phyloP scores from a whole-genome alignment of 2,797 vertebrate species.

The Coracias cyanogaster region DNA sequence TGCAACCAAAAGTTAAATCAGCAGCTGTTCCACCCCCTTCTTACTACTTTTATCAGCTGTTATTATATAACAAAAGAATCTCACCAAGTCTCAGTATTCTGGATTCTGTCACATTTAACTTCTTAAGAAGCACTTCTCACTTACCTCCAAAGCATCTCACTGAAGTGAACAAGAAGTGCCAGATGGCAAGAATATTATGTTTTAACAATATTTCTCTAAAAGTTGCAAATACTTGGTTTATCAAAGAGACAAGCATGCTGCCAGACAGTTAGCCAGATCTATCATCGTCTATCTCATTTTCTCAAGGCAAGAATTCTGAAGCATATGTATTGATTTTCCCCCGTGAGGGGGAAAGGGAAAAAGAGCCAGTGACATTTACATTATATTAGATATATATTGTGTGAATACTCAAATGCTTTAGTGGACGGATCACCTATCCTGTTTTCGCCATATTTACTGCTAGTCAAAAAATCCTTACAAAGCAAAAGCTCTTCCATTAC shows the following conservation, averaged over 20 bases:
- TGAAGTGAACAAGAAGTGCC: not conserved
- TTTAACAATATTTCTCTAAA: not conserved
- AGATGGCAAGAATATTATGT: not conserved
- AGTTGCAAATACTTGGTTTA: not conserved
- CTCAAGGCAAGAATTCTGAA: not conserved
- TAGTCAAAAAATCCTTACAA: slow-evolving; percentile 2
- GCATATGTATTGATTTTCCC: not conserved
- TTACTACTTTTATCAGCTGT: not conserved
- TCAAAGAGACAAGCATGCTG: not conserved
- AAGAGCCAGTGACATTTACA: not conserved
- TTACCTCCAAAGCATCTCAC: not conserved
- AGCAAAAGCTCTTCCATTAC: not conserved
- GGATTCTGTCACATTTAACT: not conserved
- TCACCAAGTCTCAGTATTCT: not conserved
- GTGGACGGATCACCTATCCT: not conserved
- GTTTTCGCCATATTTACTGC: not conserved
- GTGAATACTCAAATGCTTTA: not conserved
- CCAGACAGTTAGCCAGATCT: not conserved
- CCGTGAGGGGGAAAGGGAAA: not conserved
- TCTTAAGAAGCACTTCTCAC: not conserved
- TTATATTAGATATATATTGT: not conserved
- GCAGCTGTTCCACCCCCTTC: fast-evolving
- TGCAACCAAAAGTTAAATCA: not conserved
- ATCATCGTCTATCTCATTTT: not conserved
- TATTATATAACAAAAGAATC: not conserved